These are phyloP conservation scores for Noturus placidus DNA, from an alignment of 2,113 vertebrate genomes.

Conservation along the genomic window DNA sequence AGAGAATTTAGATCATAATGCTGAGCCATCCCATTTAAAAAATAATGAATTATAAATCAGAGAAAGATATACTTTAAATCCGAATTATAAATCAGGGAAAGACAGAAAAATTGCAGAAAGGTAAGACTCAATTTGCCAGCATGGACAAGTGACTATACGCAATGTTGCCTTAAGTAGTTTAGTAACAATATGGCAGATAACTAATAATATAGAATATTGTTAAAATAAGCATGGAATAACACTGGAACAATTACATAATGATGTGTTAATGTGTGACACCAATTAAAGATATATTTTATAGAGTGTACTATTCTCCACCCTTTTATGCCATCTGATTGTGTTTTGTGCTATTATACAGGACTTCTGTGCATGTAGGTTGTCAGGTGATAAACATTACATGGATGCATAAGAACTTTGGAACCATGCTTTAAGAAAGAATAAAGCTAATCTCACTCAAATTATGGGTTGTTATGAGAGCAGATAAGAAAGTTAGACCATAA, in stretches of 20 bases:
- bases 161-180: neutral
- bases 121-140: neutral
- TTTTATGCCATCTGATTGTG: conserved; percentile 26
- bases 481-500: neutral
- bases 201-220: neutral
- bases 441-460: conserved; percentile 14
- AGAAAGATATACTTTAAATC: neutral
- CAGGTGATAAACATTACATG: conserved; percentile 1
- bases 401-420: conserved; percentile 32
- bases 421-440: neutral
- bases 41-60: neutral
- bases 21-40: neutral
- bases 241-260: neutral
- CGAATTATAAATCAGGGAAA: neutral
- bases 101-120: neutral
- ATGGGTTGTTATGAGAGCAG: neutral
- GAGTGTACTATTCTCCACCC: conserved; percentile 35
- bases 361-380: conserved; percentile 21
- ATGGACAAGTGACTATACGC: neutral
- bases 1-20: neutral
- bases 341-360: conserved; percentile 11
- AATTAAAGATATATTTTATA: conserved; percentile 38
- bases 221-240: neutral
- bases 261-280: conserved; percentile 26
- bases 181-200: neutral